A percentile compares a stretch with the other conserved stretches of the same genome.
These are phyloP conservation scores for Callopanchax toddi DNA, from an alignment of 2,113 vertebrate genomes.

Conservation along the genomic window DNA sequence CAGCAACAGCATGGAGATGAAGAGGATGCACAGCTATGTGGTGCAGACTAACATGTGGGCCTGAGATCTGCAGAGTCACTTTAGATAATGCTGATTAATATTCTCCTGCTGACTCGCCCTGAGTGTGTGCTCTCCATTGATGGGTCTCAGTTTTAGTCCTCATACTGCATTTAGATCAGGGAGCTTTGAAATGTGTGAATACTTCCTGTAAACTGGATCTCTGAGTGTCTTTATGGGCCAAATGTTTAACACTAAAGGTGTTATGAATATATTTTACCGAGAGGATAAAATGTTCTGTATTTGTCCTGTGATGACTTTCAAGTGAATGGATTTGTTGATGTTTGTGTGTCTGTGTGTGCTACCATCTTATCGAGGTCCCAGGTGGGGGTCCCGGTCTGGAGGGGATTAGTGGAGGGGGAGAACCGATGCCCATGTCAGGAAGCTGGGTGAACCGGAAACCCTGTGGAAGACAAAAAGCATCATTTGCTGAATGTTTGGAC, in stretches of 20 bases:
- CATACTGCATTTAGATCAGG: slow-evolving; percentile 5
- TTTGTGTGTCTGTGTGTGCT: slow-evolving; percentile 26
- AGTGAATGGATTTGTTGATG: background rate
- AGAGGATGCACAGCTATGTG: slow-evolving; percentile 34
- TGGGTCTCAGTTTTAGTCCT: background rate
- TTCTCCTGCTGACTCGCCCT: slow-evolving; percentile 1
- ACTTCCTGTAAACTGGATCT: slow-evolving; percentile 1
- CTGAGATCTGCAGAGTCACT: background rate
- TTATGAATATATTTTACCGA: background rate
- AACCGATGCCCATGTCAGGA: slow-evolving; percentile 96
- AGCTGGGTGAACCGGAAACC: slow-evolving; percentile 98
- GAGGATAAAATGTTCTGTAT: background rate
- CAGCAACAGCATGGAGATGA: slow-evolving; percentile 54
- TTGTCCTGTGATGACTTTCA: background rate
- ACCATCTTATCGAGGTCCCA: slow-evolving; percentile 88
- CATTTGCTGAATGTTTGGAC: background rate
- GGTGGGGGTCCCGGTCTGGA: slow-evolving; percentile 90
- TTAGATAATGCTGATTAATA: slow-evolving; percentile 32
- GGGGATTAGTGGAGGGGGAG: slow-evolving; percentile 93
- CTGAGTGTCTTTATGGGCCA: slow-evolving; percentile 2
- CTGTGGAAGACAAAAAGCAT: slow-evolving; percentile 68
- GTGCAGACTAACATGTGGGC: slow-evolving; percentile 32
- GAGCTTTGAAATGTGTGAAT: slow-evolving; percentile 3
- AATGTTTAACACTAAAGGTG: background rate
- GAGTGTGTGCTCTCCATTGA: background rate